A percentile compares a stretch with the other conserved stretches of the same genome.
Conservation (phyloP, 2,113 vertebrate genomes). For the Puntigrus tetrazona region DNA sequence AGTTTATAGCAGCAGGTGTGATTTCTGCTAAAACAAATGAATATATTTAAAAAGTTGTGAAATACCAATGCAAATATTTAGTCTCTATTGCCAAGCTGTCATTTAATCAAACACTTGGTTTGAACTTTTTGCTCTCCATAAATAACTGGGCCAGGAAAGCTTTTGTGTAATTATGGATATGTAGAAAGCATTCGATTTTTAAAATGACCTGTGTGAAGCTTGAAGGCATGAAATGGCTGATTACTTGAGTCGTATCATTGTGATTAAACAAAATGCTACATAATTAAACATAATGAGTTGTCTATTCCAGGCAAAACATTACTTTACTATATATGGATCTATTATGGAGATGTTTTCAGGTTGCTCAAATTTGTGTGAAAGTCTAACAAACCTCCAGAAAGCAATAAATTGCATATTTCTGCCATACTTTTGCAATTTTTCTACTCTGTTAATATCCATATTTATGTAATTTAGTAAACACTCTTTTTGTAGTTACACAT, state of each 20-base stretch:
- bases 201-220: not conserved
- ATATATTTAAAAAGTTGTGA: not conserved
- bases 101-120: not conserved
- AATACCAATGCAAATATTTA: not conserved
- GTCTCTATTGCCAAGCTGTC: not conserved
- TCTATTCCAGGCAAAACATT: not conserved
- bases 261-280: not conserved
- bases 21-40: not conserved
- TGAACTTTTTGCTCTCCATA: not conserved
- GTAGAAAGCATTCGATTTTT: not conserved
- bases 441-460: not conserved
- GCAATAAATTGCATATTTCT: not conserved
- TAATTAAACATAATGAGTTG: not conserved
- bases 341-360: not conserved
- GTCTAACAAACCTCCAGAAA: not conserved
- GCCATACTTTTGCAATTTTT: not conserved
- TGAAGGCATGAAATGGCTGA: not conserved
- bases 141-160: not conserved
- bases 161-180: not conserved
- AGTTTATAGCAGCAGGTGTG: not conserved
- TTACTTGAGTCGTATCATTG: not conserved
- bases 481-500: too few relatives aligned
- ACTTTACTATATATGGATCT: not conserved
- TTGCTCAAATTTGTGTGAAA: not conserved
- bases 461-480: not conserved